A percentile compares a stretch with the other conserved stretches of the same genome.
Conservation (phyloP, 2,888 invertebrate species). For the Caenorhabditis angaria region DNA sequence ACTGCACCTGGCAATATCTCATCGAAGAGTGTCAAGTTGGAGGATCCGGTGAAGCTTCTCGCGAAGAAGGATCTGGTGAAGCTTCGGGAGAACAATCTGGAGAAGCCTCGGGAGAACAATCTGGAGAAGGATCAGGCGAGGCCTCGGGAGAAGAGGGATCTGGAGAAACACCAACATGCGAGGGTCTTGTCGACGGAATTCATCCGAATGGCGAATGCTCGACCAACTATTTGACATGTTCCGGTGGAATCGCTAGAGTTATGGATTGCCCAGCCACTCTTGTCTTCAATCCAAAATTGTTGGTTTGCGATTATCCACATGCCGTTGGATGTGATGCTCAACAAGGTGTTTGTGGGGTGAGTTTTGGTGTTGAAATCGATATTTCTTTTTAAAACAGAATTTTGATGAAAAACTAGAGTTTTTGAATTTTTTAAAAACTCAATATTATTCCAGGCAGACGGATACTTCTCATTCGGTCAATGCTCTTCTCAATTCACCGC, state of each 20-base stretch:
- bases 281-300: conserved; percentile 26
- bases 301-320: conserved; percentile 26
- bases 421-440: conserved; percentile 11
- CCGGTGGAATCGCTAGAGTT: conserved; percentile 26
- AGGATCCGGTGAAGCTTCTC: neutral
- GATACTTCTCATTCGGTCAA: conserved; percentile 32
- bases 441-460: conserved; percentile 14
- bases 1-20: conserved; percentile 25
- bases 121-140: conserved; percentile 25
- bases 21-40: conserved; percentile 26
- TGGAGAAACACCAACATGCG: conserved; percentile 25
- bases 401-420: conserved; percentile 5
- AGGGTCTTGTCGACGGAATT: conserved; percentile 24
- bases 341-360: neutral
- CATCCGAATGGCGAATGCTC: conserved; percentile 16
- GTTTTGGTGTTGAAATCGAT: conserved; percentile 5
- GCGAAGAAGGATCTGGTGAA: conserved; percentile 22
- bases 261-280: conserved; percentile 34
- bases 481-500: conserved; percentile 34
- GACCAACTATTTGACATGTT: conserved; percentile 24
- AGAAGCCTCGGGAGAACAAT: conserved; percentile 17
- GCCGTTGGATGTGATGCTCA: conserved; percentile 10
- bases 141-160: conserved; percentile 23
- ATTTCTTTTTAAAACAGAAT: too few relatives aligned
- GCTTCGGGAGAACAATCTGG: conserved; percentile 23